These are phyloP conservation scores for Apodemia zela DNA, from an alignment of 2,888 invertebrate species.

Conservation along the genomic window DNA sequence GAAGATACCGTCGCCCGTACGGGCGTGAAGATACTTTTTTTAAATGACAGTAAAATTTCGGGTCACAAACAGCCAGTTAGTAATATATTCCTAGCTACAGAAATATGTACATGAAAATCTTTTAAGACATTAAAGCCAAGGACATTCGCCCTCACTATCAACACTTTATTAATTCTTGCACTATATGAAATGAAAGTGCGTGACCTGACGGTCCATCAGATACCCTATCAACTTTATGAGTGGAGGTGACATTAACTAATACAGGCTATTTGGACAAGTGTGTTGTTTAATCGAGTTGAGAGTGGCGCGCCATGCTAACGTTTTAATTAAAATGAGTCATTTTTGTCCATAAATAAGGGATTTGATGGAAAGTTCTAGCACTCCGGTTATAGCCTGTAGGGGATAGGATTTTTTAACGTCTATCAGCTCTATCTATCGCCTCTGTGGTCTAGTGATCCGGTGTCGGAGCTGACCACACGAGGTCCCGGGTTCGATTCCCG, in stretches of 20 bases:
- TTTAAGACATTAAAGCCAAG: not conserved
- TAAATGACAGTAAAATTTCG: too few species aligned
- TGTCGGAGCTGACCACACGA: too few species aligned
- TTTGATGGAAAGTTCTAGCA: not conserved
- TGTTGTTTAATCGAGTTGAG: conserved; percentile 50
- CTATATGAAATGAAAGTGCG: conserved; percentile 36
- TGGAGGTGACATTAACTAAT: conserved; percentile 69
- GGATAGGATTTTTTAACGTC: too few species aligned
- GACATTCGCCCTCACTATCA: conserved; percentile 2
- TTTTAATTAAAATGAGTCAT: conserved; percentile 29
- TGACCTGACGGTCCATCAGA: conserved; percentile 58
- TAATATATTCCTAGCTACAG: too few species aligned
- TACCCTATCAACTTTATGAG: conserved; percentile 64
- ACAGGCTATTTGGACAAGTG: conserved; percentile 53
- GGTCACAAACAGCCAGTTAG: too few species aligned
- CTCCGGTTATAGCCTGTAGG: not conserved
- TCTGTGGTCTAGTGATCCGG: too few species aligned
- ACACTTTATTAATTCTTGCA: not conserved
- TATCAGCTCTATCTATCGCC: too few species aligned
- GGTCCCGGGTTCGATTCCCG: too few species aligned
- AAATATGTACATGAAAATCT: not conserved
- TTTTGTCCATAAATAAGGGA: conserved; percentile 18
- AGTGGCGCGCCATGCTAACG: conserved; percentile 23
- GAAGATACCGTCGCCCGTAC: too few species aligned
- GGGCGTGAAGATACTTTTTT: too few species aligned